Conservation (phyloP, 2,113 vertebrate genomes). For the Mesitornis unicolor region DNA sequence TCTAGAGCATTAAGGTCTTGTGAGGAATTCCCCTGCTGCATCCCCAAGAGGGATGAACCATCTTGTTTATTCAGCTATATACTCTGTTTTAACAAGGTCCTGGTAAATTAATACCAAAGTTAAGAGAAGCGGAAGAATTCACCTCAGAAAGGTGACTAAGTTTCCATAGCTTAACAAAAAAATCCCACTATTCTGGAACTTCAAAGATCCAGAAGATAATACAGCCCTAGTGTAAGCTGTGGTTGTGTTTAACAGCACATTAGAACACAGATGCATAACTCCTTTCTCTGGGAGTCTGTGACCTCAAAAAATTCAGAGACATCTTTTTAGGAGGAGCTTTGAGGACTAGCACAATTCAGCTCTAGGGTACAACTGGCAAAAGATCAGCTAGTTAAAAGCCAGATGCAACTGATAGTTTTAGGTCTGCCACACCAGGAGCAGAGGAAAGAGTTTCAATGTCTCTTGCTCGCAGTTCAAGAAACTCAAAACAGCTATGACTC, state of each 20-base stretch:
- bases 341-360: neutral
- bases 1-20: neutral
- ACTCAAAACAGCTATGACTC: neutral
- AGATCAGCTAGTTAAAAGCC: neutral
- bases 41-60: neutral
- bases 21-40: neutral
- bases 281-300: neutral
- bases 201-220: neutral
- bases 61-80: neutral
- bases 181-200: neutral
- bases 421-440: neutral
- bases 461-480: neutral
- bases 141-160: neutral
- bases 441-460: neutral
- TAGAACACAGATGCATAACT: neutral
- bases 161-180: neutral
- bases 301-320: neutral
- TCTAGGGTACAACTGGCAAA: neutral
- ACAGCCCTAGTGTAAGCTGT: neutral
- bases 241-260: neutral
- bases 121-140: neutral
- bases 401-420: neutral
- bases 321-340: neutral
- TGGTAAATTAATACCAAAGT: neutral
- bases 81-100: neutral